Evolutionary conservation across 2,888 invertebrate species (phyloP).

Genomic region (Mesochorus sp.): DNA sequence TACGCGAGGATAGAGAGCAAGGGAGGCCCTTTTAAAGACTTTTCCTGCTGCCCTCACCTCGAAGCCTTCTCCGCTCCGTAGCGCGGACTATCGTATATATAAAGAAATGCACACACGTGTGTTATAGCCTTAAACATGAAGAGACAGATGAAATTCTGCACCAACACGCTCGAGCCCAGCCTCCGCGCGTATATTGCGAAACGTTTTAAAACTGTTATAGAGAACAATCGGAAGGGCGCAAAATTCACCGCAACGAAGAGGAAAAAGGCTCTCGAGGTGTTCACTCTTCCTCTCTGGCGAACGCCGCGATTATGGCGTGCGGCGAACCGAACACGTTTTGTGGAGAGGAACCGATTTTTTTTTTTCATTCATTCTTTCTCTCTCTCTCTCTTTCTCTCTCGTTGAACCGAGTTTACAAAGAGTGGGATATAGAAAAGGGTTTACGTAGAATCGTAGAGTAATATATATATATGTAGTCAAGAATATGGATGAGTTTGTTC

Average conservation of each 20-base stretch:
- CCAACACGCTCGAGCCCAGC: no score
- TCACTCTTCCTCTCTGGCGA: conserved; percentile 4
- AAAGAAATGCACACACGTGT: conserved; percentile 10
- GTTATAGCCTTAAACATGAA: conserved; percentile 38
- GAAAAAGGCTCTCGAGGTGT: conserved; percentile 19
- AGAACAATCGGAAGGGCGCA: background rate
- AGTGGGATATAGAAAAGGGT: no score
- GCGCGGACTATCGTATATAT: conserved; percentile 32
- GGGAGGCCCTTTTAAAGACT: conserved; percentile 77
- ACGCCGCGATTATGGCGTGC: no score
- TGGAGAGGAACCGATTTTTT: conserved; percentile 42
- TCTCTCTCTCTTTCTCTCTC: no score
- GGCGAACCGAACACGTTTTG: conserved; percentile 10
- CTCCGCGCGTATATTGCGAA: conserved; percentile 27
- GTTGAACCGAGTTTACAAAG: no score
- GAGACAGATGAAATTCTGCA: conserved; percentile 43
- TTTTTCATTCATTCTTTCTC: no score
- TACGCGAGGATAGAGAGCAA: conserved; percentile 55
- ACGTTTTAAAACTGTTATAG: conserved; percentile 45
- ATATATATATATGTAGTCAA: background rate
- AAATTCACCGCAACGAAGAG: conserved; percentile 23
- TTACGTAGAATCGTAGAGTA: background rate
- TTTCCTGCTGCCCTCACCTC: conserved; percentile 72
- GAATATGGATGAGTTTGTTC: background rate
- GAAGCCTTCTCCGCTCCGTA: conserved; percentile 50